Evolutionary conservation across 1,140 invertebrate species (phyloP).

Genomic region (Reticulitermes speratus): DNA sequence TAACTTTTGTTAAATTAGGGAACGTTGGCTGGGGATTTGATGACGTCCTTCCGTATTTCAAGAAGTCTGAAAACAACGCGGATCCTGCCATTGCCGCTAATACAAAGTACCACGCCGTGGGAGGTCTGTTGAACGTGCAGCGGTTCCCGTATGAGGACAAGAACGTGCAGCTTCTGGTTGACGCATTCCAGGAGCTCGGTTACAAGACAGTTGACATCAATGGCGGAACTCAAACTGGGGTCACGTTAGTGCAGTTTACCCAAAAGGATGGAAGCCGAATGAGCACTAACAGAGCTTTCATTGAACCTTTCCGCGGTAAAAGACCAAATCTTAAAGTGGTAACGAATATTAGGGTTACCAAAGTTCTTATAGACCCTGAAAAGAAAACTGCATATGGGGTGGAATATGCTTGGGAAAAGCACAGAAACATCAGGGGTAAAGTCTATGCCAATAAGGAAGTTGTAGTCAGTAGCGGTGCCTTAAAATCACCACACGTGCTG

Average conservation of each 20-base stretch:
- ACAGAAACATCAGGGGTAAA: not conserved
- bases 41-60: slow-evolving; percentile 50
- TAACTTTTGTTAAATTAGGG: slow-evolving; percentile 32
- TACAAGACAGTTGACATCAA: slow-evolving; percentile 14
- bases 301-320: not conserved
- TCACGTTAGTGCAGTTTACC: not conserved
- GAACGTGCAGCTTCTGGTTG: not conserved
- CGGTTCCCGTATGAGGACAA: slow-evolving; percentile 50
- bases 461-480: slow-evolving; percentile 43
- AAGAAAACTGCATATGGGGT: slow-evolving; percentile 64
- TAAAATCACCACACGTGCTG: slow-evolving; percentile 44
- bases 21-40: slow-evolving; percentile 55
- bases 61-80: slow-evolving; percentile 45
- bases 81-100: slow-evolving; percentile 30
- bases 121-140: slow-evolving; percentile 49
- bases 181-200: not conserved
- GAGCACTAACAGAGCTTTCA: slow-evolving; percentile 23
- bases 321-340: slow-evolving; percentile 22
- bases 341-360: slow-evolving; percentile 52
- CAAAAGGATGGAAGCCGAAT: slow-evolving; percentile 19
- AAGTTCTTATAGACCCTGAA: slow-evolving; percentile 64
- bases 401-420: slow-evolving; percentile 55
- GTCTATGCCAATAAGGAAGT: slow-evolving; percentile 41
- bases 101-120: slow-evolving; percentile 43
- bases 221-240: not conserved